phyloP scores from a whole-genome alignment of 2,888 invertebrate genomes.

The Drosophila diplacantha region DNA sequence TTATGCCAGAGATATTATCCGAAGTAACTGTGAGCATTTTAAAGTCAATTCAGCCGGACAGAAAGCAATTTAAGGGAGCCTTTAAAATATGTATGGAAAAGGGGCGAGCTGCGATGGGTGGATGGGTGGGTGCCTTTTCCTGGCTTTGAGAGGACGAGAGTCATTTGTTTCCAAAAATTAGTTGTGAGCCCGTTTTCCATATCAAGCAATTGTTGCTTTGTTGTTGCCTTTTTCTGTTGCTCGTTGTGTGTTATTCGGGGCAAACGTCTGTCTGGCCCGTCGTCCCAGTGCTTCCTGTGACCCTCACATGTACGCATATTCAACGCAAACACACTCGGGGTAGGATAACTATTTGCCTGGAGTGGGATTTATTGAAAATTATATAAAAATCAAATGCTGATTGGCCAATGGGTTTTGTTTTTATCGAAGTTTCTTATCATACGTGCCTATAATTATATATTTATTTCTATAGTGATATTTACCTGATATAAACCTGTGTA shows the following conservation, averaged over 20 bases:
- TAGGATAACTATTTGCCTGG: background rate
- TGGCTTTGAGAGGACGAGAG: constrained; percentile 33
- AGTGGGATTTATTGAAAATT: background rate
- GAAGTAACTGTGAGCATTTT: constrained; percentile 13
- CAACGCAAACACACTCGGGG: background rate
- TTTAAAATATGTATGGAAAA: constrained; percentile 15
- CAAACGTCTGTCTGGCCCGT: constrained; percentile 51
- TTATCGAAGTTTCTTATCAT: no score
- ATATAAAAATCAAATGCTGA: background rate
- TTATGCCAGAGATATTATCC: constrained; percentile 25
- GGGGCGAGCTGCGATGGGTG: background rate
- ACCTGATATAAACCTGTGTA: background rate
- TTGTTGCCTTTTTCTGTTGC: constrained; percentile 44
- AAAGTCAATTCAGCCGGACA: constrained; percentile 5
- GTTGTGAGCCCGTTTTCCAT: constrained; percentile 60
- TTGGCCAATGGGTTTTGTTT: no score
- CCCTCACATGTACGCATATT: constrained; percentile 51
- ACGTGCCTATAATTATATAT: no score
- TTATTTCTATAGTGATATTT: background rate
- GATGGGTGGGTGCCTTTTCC: background rate
- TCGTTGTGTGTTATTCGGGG: constrained; percentile 29
- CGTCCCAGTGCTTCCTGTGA: constrained; percentile 51
- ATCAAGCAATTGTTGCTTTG: constrained; percentile 53
- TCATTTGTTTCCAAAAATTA: constrained; percentile 68
- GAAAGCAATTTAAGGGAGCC: constrained; percentile 17